Evolutionary conservation across 2,888 invertebrate species (phyloP).

Genomic region (Hoplodrina blanda): DNA sequence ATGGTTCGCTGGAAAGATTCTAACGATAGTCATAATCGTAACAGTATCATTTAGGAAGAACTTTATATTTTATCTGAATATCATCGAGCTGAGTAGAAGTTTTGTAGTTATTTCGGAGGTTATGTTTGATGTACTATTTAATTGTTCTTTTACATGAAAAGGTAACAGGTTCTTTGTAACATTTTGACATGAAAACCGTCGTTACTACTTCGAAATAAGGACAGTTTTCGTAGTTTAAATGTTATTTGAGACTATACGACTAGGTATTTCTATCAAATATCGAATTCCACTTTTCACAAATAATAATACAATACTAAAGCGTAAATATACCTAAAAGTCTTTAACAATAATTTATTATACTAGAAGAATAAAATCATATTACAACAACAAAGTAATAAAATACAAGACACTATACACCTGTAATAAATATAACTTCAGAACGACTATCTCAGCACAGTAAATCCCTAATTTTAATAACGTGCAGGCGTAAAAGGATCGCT

Average conservation of each 20-base stretch:
- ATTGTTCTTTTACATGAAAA: not conserved
- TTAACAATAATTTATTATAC: not conserved
- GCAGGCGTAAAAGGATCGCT: not conserved
- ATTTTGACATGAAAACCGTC: not conserved
- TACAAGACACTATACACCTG: not conserved
- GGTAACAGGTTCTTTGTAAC: not conserved
- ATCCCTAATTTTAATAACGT: constrained; percentile 35
- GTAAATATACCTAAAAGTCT: not conserved
- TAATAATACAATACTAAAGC: not conserved
- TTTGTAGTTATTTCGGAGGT: not conserved
- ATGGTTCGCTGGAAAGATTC: constrained; percentile 30
- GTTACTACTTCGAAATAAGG: not conserved
- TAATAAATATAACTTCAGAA: constrained; percentile 5
- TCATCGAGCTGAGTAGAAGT: constrained; percentile 25
- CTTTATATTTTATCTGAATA: constrained; percentile 32
- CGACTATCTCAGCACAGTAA: constrained; percentile 4
- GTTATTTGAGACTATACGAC: not conserved
- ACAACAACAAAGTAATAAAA: constrained; percentile 5
- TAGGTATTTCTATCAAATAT: no score
- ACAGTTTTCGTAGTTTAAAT: not conserved
- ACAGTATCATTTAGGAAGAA: constrained; percentile 28
- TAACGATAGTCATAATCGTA: constrained; percentile 34
- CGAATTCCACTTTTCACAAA: not conserved
- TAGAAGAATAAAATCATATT: not conserved
- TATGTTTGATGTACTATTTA: not conserved